Evolutionary conservation across 2,888 invertebrate genomes (phyloP), one percentile per base, ranked within the genome.

Genomic region (Thecocarcelia acutangulata): DNA sequence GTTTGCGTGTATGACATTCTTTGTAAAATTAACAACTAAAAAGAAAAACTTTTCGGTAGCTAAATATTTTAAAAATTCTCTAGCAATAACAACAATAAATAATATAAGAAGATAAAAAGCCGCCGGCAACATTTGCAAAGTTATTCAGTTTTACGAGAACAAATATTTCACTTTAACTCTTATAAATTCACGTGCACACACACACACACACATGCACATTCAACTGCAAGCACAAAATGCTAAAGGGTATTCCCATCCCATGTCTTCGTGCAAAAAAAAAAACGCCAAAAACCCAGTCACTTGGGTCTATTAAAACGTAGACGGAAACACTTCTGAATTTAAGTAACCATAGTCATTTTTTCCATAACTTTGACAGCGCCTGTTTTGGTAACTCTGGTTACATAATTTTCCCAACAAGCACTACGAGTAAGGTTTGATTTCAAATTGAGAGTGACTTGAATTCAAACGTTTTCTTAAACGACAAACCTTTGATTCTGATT

Each of bases 71-170:
- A 86, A 86, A 87, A 86, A 33, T 1, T 84, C 84, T 86, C 84
- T 85, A 84, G 33, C 33, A 84, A 84, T 80, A 73, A 52, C 40
- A 72, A 15, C 52, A 44, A 54, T 15, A 64, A 54, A 46, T 48
- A 12, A 19, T 64, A 15, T 5, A 33, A 74, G 17, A 63, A 63
- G n/a, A 56, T 84, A 73, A 85, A 80, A 42, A 68, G 83, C 85
- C 80, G 66, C 58, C 33, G 87, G 87, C 86, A 86, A 86, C 86
- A 86, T 86, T 86, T 85, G 87, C 87, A 87, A 85, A 87, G 83
- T 79, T 86, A 86, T 80, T 85, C 82, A 72, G 54, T 42, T 64
- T 64, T 46, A 74, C 54, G 9, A 13, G 17, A 28, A 61, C 17
- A 72, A 59, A 50, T 21, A 58, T 58, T 69, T 58, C 37, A 63